These are phyloP conservation scores for Acrocyrtus sp. DNA, from an alignment of 2,888 invertebrate species.

Conservation along the genomic window DNA sequence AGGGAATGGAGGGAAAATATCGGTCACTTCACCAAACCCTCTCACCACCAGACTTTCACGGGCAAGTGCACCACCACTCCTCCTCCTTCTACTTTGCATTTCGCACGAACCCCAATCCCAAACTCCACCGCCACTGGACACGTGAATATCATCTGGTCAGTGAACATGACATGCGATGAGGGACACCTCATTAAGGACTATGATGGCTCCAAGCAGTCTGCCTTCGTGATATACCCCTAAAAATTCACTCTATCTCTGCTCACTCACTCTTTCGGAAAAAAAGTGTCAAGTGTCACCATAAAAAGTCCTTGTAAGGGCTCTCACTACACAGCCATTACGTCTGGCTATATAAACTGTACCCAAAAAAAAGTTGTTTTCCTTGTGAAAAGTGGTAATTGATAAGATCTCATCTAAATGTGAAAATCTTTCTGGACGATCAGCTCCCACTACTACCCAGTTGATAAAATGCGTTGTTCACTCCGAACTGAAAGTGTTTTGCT, in stretches of 20 bases:
- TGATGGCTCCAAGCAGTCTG: constrained; percentile 38
- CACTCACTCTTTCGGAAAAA: constrained; percentile 5
- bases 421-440: constrained; percentile 49
- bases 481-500: constrained; percentile 6
- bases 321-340: background rate
- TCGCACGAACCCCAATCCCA: background rate
- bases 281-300: constrained; percentile 54
- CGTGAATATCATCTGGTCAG: constrained; percentile 20
- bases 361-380: background rate
- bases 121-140: background rate
- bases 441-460: background rate
- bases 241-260: background rate
- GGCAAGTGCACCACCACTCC: too few relatives aligned
- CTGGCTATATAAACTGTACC: too few relatives aligned
- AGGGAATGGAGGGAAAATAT: too few relatives aligned
- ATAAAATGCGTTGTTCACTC: too few relatives aligned
- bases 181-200: constrained; percentile 2
- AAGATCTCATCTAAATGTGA: constrained; percentile 54
- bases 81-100: background rate
- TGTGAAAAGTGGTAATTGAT: constrained; percentile 10
- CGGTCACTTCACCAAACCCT: background rate
- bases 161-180: constrained; percentile 19
- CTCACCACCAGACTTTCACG: background rate
- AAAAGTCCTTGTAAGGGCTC: constrained; percentile 20
- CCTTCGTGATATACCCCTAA: background rate